These are phyloP conservation scores for Ceraclea dissimilis DNA, from an alignment of 2,888 invertebrate genomes.

Conservation along the genomic window DNA sequence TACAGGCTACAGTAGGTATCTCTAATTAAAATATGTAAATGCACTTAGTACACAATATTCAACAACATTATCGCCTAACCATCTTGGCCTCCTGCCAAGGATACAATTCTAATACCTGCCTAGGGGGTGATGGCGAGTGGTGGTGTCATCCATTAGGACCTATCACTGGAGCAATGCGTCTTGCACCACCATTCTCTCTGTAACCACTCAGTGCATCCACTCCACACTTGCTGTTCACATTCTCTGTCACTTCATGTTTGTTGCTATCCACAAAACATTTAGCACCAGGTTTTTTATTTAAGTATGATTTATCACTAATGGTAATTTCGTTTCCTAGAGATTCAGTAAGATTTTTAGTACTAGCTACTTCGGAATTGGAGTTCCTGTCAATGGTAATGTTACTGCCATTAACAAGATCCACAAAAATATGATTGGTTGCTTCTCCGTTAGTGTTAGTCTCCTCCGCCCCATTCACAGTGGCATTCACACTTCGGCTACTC, in stretches of 20 bases:
- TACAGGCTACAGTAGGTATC: too few species aligned
- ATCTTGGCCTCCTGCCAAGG: slow-evolving; percentile 21
- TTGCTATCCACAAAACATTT: slow-evolving; percentile 1
- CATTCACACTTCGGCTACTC: neutral
- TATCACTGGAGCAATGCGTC: slow-evolving; percentile 21
- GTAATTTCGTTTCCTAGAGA: slow-evolving; percentile 13
- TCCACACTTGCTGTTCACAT: slow-evolving; percentile 17
- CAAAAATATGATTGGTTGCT: neutral
- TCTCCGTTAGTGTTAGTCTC: neutral
- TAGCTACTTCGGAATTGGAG: slow-evolving; percentile 24
- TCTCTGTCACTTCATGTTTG: slow-evolving; percentile 7
- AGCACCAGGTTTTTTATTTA: slow-evolving; percentile 16
- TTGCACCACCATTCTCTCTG: slow-evolving; percentile 19
- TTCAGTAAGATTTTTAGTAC: slow-evolving; percentile 19
- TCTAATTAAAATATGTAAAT: slow-evolving; percentile 5
- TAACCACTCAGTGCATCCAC: slow-evolving; percentile 20
- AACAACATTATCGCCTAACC: slow-evolving; percentile 10
- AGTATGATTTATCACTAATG: slow-evolving; percentile 14
- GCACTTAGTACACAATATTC: slow-evolving; percentile 14
- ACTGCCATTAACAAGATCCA: slow-evolving; percentile 6
- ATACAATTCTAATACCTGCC: slow-evolving; percentile 17
- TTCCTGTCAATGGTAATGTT: slow-evolving; percentile 20
- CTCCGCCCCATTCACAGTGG: neutral
- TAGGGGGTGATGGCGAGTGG: neutral
- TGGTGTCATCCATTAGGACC: slow-evolving; percentile 24